phyloP scores from a whole-genome alignment of 2,888 invertebrate genomes.

The Lochmaea capreae region DNA sequence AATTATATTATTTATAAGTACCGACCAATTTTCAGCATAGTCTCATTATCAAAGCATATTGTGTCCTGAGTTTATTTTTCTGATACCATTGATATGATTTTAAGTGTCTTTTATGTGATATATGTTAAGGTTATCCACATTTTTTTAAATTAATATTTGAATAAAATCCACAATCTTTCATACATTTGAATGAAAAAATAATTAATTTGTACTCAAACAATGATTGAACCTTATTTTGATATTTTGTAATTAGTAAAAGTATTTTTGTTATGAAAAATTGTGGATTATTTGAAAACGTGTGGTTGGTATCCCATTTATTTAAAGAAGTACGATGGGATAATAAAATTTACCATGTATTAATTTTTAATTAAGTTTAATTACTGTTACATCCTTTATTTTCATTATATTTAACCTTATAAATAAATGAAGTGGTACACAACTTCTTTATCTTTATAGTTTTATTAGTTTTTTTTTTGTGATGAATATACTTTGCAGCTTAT shows the following conservation, averaged over 20 bases:
- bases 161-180: neutral
- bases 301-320: neutral
- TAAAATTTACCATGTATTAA: neutral
- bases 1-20: neutral
- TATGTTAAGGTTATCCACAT: slow-evolving; percentile 32
- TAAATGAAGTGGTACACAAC: neutral
- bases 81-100: slow-evolving; percentile 31
- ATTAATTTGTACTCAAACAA: neutral
- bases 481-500: neutral
- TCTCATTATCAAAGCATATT: neutral
- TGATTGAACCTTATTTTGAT: neutral
- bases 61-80: slow-evolving; percentile 1
- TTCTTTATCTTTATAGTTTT: neutral
- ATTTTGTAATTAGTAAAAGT: neutral
- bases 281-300: neutral
- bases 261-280: neutral
- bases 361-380: neutral
- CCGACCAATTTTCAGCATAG: slow-evolving; percentile 22
- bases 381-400: neutral
- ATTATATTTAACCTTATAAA: neutral
- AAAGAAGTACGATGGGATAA: neutral
- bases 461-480: neutral
- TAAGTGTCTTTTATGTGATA: slow-evolving; percentile 44
- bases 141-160: neutral
- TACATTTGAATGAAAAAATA: neutral